Evolutionary conservation across 2,797 vertebrate species (phyloP).

Genomic region (Otolemur crassicaudatus): DNA sequence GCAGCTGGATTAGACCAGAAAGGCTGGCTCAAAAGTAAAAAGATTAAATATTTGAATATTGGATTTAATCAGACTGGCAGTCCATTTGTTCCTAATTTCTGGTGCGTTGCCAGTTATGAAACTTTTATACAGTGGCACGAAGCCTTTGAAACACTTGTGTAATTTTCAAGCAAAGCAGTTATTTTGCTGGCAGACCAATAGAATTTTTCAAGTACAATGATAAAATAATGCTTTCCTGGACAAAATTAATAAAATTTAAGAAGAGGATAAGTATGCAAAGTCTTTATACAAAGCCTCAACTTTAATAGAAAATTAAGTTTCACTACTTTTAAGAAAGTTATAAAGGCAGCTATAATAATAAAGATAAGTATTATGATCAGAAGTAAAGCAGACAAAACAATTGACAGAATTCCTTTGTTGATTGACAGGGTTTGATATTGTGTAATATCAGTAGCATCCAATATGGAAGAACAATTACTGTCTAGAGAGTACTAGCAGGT

Average conservation of each 20-base stretch:
- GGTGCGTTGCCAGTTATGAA: not conserved
- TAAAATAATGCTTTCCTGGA: not conserved
- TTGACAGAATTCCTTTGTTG: not conserved
- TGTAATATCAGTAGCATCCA: not conserved
- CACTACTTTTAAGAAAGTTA: not conserved
- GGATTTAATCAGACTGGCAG: not conserved
- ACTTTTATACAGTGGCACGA: not conserved
- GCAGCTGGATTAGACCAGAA: not conserved
- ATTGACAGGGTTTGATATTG: too few species aligned
- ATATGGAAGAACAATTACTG: not conserved
- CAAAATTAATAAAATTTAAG: not conserved
- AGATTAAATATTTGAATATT: not conserved
- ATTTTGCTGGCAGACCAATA: not conserved
- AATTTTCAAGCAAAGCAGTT: not conserved
- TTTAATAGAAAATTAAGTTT: not conserved
- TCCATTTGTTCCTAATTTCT: not conserved
- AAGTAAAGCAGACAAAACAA: not conserved
- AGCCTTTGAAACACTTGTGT: not conserved
- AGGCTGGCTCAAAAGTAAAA: not conserved
- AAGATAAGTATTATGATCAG: not conserved
- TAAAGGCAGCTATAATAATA: not conserved
- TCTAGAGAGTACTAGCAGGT: not conserved
- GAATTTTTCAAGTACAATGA: not conserved
- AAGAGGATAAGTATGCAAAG: not conserved
- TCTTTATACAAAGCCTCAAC: not conserved